phyloP scores from a whole-genome alignment of 1,140 invertebrate genomes.

The Arion vulgaris region DNA sequence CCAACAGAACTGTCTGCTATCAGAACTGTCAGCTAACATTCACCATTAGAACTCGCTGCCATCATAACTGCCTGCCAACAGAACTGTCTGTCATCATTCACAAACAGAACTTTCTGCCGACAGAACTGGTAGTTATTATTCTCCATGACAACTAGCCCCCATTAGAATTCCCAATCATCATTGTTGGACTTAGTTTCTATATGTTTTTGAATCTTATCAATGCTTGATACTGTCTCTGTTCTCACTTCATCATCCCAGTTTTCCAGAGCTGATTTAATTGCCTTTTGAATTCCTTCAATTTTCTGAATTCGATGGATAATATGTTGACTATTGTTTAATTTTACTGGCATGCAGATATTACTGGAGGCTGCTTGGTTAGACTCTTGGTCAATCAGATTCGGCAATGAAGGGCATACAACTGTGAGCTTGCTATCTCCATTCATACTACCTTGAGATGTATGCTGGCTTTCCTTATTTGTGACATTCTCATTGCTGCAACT shows the following conservation, averaged over 20 bases:
- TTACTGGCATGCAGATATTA: background rate
- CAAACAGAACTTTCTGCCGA: no score
- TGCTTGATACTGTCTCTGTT: conserved; percentile 44
- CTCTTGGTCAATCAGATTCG: background rate
- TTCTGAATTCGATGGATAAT: conserved; percentile 47
- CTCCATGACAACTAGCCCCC: no score
- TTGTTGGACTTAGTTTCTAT: conserved; percentile 51
- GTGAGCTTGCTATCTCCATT: no score
- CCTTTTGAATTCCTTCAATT: conserved; percentile 63
- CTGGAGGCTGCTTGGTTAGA: background rate
- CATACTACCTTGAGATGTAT: no score
- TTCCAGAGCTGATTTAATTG: conserved; percentile 52
- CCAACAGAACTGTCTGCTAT: no score
- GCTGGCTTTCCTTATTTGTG: background rate
- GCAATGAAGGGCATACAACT: background rate
- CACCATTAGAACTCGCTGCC: no score
- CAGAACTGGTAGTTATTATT: no score
- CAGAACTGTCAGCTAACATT: no score
- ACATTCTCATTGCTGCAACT: background rate
- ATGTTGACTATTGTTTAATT: background rate
- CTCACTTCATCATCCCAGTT: conserved; percentile 59
- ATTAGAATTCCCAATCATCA: conserved; percentile 68
- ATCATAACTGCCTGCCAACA: no score
- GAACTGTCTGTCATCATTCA: no score
- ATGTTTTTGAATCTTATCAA: conserved; percentile 63